phyloP scores from a whole-genome alignment of 1,140 invertebrate genomes.

The Rhagoletis zephyria region DNA sequence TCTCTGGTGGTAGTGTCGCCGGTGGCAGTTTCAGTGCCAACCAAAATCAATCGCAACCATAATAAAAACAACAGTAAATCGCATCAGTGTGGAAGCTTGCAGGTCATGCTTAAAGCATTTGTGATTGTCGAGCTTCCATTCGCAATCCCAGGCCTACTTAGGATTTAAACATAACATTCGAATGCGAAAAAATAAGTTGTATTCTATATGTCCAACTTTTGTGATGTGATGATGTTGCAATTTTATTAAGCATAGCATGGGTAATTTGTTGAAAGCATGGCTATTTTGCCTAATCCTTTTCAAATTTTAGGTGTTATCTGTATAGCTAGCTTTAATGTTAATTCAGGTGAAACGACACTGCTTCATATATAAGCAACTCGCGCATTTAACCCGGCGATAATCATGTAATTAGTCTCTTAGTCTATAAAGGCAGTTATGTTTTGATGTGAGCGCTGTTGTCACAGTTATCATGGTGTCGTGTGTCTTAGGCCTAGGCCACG shows the following conservation, averaged over 20 bases:
- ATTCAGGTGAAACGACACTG: too few species aligned
- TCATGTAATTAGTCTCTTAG: too few species aligned
- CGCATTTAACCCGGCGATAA: too few species aligned
- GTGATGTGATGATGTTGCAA: constrained; percentile 41
- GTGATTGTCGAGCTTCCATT: not conserved
- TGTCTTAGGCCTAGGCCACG: too few species aligned
- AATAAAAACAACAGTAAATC: constrained; percentile 40
- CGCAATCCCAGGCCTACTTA: not conserved
- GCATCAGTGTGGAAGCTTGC: constrained; percentile 32
- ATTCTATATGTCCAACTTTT: not conserved
- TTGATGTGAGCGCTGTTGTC: not conserved
- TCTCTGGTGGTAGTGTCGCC: constrained; percentile 33
- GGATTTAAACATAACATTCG: not conserved
- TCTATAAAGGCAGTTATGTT: not conserved
- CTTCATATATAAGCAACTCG: too few species aligned
- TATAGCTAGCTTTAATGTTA: too few species aligned
- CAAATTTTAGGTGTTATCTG: not conserved
- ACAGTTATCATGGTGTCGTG: constrained; percentile 5
- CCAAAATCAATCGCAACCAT: not conserved
- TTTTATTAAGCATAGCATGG: not conserved
- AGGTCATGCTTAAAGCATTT: constrained; percentile 1
- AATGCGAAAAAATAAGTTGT: not conserved
- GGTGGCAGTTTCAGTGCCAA: not conserved
- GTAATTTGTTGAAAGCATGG: not conserved
- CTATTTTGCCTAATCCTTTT: not conserved